These are phyloP conservation scores for Nephrotoma flavescens DNA, from an alignment of 2,888 invertebrate species.

Conservation along the genomic window DNA sequence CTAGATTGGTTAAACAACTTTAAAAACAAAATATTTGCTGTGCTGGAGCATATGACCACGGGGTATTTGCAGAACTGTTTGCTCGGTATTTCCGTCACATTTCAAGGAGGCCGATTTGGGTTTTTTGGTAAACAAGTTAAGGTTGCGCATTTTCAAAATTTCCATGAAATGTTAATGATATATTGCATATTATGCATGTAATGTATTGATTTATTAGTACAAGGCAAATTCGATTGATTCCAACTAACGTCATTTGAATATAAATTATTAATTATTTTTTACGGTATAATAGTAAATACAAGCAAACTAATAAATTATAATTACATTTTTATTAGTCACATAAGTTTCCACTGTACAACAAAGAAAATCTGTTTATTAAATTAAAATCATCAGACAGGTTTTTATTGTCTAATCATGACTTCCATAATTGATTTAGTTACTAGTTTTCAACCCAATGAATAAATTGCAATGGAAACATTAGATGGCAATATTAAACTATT, in stretches of 20 bases:
- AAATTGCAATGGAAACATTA: no score
- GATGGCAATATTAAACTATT: no score
- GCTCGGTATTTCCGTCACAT: background rate
- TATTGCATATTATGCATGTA: no score
- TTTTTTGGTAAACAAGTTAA: background rate
- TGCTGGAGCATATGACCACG: background rate
- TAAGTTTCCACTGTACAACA: background rate
- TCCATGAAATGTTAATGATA: no score
- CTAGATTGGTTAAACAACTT: background rate
- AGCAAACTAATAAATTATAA: no score
- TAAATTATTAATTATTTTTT: background rate
- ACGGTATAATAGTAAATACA: no score
- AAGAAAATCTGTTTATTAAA: background rate
- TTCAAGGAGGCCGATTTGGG: background rate
- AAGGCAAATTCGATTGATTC: background rate
- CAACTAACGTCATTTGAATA: background rate
- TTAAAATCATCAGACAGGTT: background rate
- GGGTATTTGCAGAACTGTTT: background rate
- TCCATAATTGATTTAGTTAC: background rate
- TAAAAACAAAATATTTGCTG: background rate
- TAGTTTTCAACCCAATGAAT: background rate
- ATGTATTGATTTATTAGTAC: background rate
- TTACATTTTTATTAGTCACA: background rate
- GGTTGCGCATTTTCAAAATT: background rate
- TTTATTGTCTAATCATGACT: background rate